A percentile compares a stretch with the other conserved stretches of the same genome.
phyloP scores from a whole-genome alignment of 2,888 invertebrate species.

The Cephus pulcher region DNA sequence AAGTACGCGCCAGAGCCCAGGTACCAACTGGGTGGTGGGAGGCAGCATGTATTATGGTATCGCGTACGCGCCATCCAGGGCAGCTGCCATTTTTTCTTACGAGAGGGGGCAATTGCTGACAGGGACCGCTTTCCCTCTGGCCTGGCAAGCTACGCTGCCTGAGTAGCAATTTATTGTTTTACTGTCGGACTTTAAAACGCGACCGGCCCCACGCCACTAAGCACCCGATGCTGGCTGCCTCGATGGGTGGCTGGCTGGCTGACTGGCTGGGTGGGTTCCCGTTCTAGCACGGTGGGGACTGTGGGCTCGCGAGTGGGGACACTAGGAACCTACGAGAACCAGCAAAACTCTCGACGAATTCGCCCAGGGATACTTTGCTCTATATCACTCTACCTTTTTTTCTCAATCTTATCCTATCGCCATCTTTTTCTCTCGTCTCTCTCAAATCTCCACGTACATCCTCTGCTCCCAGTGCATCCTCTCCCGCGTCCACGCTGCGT shows the following conservation, averaged over 20 bases:
- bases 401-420: neutral
- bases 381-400: neutral
- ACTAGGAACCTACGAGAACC: neutral
- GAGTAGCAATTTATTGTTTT: constrained; percentile 63
- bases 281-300: constrained; percentile 1
- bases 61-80: constrained; percentile 66
- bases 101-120: constrained; percentile 62
- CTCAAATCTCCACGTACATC: neutral
- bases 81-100: constrained; percentile 69
- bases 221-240: constrained; percentile 15
- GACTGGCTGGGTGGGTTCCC: constrained; percentile 16
- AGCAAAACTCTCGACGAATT: neutral
- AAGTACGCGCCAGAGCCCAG: neutral
- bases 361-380: neutral
- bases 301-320: neutral
- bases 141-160: constrained; percentile 34
- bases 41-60: constrained; percentile 42
- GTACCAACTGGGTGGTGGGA: constrained; percentile 31
- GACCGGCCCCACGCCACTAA: constrained; percentile 31
- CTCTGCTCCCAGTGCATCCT: neutral
- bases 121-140: constrained; percentile 59
- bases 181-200: constrained; percentile 47
- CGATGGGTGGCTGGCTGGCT: constrained; percentile 22
- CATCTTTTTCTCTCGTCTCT: neutral
- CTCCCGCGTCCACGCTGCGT: neutral